phyloP scores from a whole-genome alignment of 2,113 vertebrate genomes.

The Stictonetta naevosa region DNA sequence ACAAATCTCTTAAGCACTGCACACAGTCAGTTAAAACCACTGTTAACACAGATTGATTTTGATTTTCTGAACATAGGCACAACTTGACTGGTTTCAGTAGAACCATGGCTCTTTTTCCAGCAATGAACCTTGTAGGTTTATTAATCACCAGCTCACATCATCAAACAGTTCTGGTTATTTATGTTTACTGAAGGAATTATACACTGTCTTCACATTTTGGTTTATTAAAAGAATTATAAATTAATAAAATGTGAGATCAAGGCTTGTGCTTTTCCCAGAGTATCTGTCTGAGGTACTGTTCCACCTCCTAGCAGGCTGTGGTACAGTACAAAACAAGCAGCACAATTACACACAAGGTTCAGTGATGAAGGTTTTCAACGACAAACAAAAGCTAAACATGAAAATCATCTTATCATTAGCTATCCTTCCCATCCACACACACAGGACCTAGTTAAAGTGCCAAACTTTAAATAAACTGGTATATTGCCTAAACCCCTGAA shows the following conservation, averaged over 20 bases:
- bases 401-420: not conserved
- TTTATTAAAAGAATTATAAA: not conserved
- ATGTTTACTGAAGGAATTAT: not conserved
- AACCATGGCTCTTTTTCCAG: conserved; percentile 7
- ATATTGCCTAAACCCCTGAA: not conserved
- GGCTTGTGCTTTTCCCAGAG: not conserved
- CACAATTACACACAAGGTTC: not conserved
- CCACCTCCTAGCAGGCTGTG: not conserved
- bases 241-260: not conserved
- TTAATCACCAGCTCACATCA: not conserved
- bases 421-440: not conserved
- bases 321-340: not conserved
- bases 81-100: not conserved
- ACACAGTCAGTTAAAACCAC: not conserved
- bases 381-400: not conserved
- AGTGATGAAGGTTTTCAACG: not conserved
- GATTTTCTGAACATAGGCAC: not conserved
- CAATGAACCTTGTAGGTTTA: not conserved
- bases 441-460: not conserved
- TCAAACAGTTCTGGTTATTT: not conserved
- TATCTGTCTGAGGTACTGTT: not conserved
- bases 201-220: not conserved
- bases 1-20: not conserved
- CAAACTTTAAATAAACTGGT: not conserved
- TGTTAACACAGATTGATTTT: not conserved